Evolutionary conservation across 2,888 invertebrate genomes (phyloP).

Genomic region (Drosophila bunnanda): DNA sequence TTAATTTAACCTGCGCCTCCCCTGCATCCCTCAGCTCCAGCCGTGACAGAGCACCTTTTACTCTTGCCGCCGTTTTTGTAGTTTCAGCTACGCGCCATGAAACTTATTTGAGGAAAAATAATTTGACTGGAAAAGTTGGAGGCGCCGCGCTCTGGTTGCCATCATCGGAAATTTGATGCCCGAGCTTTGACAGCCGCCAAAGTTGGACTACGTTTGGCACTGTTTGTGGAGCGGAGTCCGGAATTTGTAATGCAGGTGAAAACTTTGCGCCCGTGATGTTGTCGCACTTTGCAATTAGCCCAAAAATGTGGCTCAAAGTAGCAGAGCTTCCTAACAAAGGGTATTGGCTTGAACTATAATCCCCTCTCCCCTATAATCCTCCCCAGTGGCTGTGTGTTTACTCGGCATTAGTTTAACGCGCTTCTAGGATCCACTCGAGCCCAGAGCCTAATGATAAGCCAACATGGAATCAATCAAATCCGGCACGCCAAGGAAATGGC

Average conservation of each 20-base stretch:
- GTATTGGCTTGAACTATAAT: not conserved
- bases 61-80: constrained; percentile 20
- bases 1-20: constrained; percentile 8
- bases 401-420: constrained; percentile 14
- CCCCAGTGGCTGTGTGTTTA: constrained; percentile 19
- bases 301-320: constrained; percentile 5
- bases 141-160: constrained; percentile 26
- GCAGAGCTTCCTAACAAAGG: constrained; percentile 2
- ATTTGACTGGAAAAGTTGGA: constrained; percentile 48
- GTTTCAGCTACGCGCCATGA: constrained; percentile 25
- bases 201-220: constrained; percentile 33
- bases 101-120: constrained; percentile 55
- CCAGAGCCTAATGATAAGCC: constrained; percentile 62
- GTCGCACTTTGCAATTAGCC: constrained; percentile 45
- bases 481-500: constrained; percentile 12
- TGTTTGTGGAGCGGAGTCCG: constrained; percentile 29
- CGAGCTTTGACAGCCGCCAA: constrained; percentile 54
- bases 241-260: constrained; percentile 39
- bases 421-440: not conserved
- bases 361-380: not conserved
- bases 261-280: constrained; percentile 16
- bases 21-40: not conserved
- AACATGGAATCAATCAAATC: constrained; percentile 73
- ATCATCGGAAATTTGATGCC: constrained; percentile 28
- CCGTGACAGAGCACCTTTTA: constrained; percentile 12